Conservation (phyloP, 2,888 invertebrate species). For the Parnassius mnemosyne region DNA sequence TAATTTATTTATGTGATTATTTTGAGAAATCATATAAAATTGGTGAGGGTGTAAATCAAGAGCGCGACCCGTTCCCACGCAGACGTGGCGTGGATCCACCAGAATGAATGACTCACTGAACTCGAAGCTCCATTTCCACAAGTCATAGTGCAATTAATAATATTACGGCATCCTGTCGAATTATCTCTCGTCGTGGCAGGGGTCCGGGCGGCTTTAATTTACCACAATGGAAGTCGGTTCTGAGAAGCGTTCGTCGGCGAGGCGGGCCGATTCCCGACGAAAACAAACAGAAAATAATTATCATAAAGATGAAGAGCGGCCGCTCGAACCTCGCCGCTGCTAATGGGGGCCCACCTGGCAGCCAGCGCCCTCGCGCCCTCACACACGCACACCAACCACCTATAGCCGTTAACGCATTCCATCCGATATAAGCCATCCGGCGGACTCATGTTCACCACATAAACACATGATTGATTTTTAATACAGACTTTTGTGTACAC, state of each 20-base stretch:
- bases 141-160: slow-evolving; percentile 82
- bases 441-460: slow-evolving; percentile 31
- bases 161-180: slow-evolving; percentile 80
- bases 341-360: slow-evolving; percentile 78
- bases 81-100: slow-evolving; percentile 54
- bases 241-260: slow-evolving; percentile 74
- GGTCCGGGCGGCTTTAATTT: slow-evolving; percentile 80
- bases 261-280: slow-evolving; percentile 78
- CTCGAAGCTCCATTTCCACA: slow-evolving; percentile 77
- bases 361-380: slow-evolving; percentile 39
- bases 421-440: slow-evolving; percentile 43
- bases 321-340: slow-evolving; percentile 73
- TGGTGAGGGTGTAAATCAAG: slow-evolving; percentile 57
- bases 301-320: slow-evolving; percentile 81
- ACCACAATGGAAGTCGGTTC: slow-evolving; percentile 80
- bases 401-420: slow-evolving; percentile 44
- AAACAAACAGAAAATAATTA: slow-evolving; percentile 81
- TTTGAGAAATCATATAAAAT: slow-evolving; percentile 50
- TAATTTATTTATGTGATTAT: slow-evolving; percentile 42
- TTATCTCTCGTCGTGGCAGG: slow-evolving; percentile 79
- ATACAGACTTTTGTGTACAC: slow-evolving; percentile 31
- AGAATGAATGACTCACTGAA: slow-evolving; percentile 79
- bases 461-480: slow-evolving; percentile 38
- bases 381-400: slow-evolving; percentile 41
- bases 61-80: slow-evolving; percentile 70